These are phyloP conservation scores for Raja brachyura DNA, from an alignment of 2,113 vertebrate genomes.

Conservation along the genomic window DNA sequence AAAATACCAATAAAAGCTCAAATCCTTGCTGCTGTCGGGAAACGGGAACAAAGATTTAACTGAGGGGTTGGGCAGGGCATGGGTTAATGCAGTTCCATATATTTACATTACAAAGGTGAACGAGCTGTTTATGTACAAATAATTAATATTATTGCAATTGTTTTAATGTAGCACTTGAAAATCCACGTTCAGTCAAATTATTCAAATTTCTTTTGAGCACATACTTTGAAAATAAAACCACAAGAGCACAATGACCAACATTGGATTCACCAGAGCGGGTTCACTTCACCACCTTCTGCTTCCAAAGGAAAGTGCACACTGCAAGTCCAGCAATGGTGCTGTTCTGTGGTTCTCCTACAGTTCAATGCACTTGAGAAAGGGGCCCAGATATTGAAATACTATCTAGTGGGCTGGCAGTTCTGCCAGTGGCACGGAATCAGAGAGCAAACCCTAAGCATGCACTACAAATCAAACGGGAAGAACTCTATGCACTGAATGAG, in stretches of 20 bases:
- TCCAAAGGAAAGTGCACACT: not conserved
- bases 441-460: not conserved
- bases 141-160: slow-evolving; percentile 30
- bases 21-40: slow-evolving; percentile 14
- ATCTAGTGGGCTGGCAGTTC: not conserved
- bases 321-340: not conserved
- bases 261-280: slow-evolving; percentile 14
- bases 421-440: not conserved
- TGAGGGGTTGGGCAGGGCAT: not conserved
- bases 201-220: slow-evolving; percentile 4
- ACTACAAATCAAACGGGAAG: slow-evolving; percentile 2
- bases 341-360: not conserved
- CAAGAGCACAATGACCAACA: not conserved
- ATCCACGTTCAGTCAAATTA: slow-evolving; percentile 21
- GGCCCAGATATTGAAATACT: no score
- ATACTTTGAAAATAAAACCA: not conserved
- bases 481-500: not conserved
- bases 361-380: not conserved
- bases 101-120: slow-evolving; percentile 26
- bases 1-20: slow-evolving; percentile 9
- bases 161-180: not conserved
- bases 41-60: not conserved
- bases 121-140: slow-evolving; percentile 18
- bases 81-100: not conserved
- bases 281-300: not conserved